Evolutionary conservation across 2,113 vertebrate genomes (phyloP).

Genomic region (Antechinus stuartii): DNA sequence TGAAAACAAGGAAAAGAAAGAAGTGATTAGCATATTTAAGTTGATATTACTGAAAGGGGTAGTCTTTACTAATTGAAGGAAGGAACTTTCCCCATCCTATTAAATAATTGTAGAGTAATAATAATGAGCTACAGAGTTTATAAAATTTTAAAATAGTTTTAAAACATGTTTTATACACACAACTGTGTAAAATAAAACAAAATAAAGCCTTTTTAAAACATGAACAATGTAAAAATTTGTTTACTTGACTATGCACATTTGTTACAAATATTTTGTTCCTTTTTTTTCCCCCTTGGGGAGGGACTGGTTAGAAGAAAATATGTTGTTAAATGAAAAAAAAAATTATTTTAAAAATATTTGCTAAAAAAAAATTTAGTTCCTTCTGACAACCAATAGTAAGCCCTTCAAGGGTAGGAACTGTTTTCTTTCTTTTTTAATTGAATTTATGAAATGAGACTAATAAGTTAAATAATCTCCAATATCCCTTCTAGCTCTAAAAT

Average conservation of each 20-base stretch:
- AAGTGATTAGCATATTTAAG: background rate
- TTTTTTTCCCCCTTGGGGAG: background rate
- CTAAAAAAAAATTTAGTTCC: background rate
- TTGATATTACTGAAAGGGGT: background rate
- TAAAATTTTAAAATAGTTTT: background rate
- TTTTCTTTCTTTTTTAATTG: background rate
- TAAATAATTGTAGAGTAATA: background rate
- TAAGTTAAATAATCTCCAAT: background rate
- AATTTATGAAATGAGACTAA: constrained; percentile 62
- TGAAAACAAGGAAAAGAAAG: background rate
- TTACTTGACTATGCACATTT: background rate
- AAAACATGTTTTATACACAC: constrained; percentile 45
- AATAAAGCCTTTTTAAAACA: background rate
- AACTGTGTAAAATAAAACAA: no score
- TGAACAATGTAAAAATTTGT: background rate
- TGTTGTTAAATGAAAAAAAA: background rate
- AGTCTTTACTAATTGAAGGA: background rate
- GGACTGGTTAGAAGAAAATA: background rate
- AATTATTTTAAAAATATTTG: background rate
- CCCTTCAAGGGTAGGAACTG: background rate
- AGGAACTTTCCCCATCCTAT: background rate
- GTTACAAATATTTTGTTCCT: background rate
- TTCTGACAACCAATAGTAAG: background rate
- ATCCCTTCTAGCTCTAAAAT: background rate
- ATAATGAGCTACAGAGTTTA: background rate